phyloP scores from a whole-genome alignment of 2,113 vertebrate species.

The Pholis gunnellus region DNA sequence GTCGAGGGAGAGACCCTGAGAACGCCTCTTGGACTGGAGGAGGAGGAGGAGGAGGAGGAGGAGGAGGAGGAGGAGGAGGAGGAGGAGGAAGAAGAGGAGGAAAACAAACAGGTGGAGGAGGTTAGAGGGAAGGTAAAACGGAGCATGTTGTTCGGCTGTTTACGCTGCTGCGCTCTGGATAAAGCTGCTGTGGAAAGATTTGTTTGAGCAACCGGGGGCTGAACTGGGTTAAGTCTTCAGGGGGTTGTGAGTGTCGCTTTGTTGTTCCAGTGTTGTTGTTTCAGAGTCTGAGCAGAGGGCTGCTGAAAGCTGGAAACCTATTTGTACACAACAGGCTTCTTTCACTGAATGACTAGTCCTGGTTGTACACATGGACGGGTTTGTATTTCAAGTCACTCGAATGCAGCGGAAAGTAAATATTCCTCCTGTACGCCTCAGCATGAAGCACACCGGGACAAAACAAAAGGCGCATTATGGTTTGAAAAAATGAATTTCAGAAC shows the following conservation, averaged over 20 bases:
- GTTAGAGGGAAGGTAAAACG: not conserved
- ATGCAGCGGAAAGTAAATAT: not conserved
- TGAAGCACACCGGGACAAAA: not conserved
- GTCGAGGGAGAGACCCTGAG: constrained; percentile 95
- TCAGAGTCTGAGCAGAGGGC: not conserved
- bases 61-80: not conserved
- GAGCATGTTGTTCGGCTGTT: not conserved
- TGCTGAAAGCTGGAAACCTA: not conserved
- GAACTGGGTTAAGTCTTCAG: not conserved
- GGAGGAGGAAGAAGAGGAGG: not conserved
- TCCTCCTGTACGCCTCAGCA: not conserved
- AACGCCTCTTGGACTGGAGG: constrained; percentile 93
- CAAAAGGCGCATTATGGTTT: not conserved
- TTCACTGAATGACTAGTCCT: not conserved
- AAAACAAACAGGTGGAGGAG: not conserved
- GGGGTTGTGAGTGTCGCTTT: constrained; percentile 40
- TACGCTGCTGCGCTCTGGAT: not conserved
- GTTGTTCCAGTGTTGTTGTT: constrained; percentile 16
- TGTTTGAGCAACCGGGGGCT: constrained; percentile 5
- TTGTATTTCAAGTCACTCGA: not conserved
- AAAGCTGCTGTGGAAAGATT: constrained; percentile 52
- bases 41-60: not conserved
- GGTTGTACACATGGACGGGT: not conserved
- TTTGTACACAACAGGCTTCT: not conserved
- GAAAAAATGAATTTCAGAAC: constrained; percentile 15